phyloP scores from a whole-genome alignment of 2,113 vertebrate species.

The Irena cyanogastra region DNA sequence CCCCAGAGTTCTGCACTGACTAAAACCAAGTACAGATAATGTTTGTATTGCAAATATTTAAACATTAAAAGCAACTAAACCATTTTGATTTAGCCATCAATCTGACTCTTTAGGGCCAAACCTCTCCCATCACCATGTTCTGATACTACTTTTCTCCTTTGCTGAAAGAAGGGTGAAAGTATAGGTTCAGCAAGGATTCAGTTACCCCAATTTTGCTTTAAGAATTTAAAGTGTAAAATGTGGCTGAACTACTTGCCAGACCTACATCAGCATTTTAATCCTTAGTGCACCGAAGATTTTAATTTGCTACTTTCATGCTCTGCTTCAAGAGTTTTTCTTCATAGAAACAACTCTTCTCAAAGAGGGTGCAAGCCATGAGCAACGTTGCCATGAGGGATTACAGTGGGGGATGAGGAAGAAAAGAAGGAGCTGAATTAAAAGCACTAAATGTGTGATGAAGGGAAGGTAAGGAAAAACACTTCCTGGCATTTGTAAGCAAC shows the following conservation, averaged over 20 bases:
- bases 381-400: background rate
- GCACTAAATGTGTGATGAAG: background rate
- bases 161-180: background rate
- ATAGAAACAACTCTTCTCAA: background rate
- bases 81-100: background rate
- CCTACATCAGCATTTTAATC: background rate
- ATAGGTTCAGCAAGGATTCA: background rate
- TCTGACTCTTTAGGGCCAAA: background rate
- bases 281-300: background rate
- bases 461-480: background rate
- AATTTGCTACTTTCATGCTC: background rate
- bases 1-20: accelerated
- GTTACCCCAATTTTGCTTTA: background rate
- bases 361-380: background rate
- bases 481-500: background rate
- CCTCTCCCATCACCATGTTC: background rate
- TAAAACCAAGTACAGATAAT: background rate
- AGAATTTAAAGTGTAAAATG: background rate
- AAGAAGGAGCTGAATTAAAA: background rate
- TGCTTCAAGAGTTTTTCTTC: background rate
- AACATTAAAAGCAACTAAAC: background rate
- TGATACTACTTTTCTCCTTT: background rate
- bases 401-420: background rate
- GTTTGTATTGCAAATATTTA: background rate
- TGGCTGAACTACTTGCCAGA: background rate